Evolutionary conservation across 2,797 vertebrate genomes (phyloP).

Genomic region (Heliangelus exortis): DNA sequence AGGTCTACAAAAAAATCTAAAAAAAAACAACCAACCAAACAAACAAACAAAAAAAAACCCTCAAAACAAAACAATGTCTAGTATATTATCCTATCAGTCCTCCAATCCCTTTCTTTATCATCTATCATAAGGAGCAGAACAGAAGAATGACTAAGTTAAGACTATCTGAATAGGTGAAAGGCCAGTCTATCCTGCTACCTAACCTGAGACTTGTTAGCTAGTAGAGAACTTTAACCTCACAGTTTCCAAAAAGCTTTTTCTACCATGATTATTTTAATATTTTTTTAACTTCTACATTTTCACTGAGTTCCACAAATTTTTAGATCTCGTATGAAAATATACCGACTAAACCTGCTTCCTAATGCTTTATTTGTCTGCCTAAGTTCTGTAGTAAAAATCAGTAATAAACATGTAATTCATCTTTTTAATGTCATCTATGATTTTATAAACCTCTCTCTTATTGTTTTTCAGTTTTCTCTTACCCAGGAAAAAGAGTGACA

Average conservation of each 20-base stretch:
- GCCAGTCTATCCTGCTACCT: neutral
- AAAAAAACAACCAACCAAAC: neutral
- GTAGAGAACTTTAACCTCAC: neutral
- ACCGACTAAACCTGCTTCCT: neutral
- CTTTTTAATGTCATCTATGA: neutral
- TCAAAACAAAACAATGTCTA: neutral
- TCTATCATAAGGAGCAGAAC: neutral
- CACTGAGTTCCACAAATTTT: neutral
- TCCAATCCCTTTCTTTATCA: neutral
- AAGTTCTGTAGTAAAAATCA: neutral
- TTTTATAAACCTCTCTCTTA: neutral
- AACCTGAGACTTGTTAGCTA: neutral
- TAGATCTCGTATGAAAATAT: neutral
- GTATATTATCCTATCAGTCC: neutral
- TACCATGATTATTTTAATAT: neutral
- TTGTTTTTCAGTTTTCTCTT: neutral
- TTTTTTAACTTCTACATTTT: neutral
- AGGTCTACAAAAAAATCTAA: neutral
- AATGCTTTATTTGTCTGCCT: neutral
- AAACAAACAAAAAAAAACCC: neutral
- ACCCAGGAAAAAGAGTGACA: neutral
- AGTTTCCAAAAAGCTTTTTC: neutral
- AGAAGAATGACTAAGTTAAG: neutral
- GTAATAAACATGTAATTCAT: neutral
- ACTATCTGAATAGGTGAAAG: neutral